Evolutionary conservation across 2,113 vertebrate species (phyloP).

Genomic region (Nanorana parkeri): DNA sequence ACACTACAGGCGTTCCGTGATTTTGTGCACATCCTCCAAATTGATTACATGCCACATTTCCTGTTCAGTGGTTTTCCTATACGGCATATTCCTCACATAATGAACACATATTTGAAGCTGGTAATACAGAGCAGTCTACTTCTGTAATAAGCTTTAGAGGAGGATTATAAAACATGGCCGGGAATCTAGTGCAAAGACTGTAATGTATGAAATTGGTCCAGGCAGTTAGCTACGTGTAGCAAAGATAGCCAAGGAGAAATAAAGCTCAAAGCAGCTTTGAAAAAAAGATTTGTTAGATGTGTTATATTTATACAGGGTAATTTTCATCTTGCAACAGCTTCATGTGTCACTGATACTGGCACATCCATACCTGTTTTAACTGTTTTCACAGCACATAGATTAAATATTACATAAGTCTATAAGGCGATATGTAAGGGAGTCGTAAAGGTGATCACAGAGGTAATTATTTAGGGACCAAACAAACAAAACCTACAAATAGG

Average conservation of each 20-base stretch:
- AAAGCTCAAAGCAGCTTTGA: neutral
- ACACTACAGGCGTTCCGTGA: neutral
- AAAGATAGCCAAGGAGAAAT: conserved; percentile 9
- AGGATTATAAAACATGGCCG: conserved; percentile 1
- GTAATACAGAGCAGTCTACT: conserved; percentile 5
- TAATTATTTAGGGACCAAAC: too few species aligned
- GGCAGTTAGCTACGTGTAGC: neutral
- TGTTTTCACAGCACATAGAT: too few species aligned
- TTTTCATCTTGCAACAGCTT: neutral
- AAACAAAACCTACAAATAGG: too few species aligned
- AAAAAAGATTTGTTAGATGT: neutral
- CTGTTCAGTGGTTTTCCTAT: neutral
- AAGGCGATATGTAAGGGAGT: too few species aligned
- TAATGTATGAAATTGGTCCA: conserved; percentile 12
- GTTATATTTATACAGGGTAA: neutral
- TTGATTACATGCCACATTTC: conserved; percentile 17
- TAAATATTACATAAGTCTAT: too few species aligned
- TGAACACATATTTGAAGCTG: conserved; percentile 14
- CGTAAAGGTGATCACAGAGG: too few species aligned
- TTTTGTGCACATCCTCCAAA: conserved; percentile 13
- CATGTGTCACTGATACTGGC: neutral
- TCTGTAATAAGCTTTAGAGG: conserved; percentile 7
- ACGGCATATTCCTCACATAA: neutral
- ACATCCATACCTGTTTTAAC: too few species aligned
- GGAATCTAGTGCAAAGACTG: neutral